Conservation (phyloP, 2,797 vertebrate species). For the Apogon talboti region DNA sequence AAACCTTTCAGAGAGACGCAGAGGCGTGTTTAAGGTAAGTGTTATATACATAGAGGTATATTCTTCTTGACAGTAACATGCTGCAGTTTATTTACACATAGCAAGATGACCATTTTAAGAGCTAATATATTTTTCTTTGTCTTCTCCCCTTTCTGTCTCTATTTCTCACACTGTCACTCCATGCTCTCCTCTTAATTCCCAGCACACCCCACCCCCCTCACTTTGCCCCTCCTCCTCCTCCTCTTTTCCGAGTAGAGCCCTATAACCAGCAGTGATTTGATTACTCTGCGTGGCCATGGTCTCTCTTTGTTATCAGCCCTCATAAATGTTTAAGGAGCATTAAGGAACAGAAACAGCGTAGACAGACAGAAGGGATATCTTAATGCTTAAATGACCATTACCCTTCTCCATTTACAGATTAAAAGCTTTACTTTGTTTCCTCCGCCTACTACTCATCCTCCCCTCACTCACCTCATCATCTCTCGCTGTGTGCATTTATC, state of each 20-base stretch:
- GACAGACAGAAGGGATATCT: conserved; percentile 70
- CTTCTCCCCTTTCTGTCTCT: conserved; percentile 43
- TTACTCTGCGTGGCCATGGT: conserved; percentile 75
- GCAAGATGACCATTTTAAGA: conserved; percentile 50
- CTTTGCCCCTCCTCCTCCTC: too few species aligned
- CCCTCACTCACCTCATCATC: conserved; percentile 40
- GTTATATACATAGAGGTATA: conserved; percentile 26
- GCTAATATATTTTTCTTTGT: conserved; percentile 54
- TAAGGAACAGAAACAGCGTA: conserved; percentile 71
- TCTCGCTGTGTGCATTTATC: conserved; percentile 43
- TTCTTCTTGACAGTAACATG: conserved; percentile 44
- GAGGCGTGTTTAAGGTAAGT: background rate
- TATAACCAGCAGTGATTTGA: conserved; percentile 79
- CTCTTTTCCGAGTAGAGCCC: conserved; percentile 59
- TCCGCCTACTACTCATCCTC: conserved; percentile 51
- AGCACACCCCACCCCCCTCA: background rate
- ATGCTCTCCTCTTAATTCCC: conserved; percentile 32
- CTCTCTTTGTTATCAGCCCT: conserved; percentile 82
- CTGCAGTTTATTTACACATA: conserved; percentile 33
- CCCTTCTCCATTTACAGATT: conserved; percentile 87
- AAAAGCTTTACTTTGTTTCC: conserved; percentile 86
- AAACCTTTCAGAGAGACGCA: conserved; percentile 3
- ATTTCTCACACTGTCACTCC: conserved; percentile 57
- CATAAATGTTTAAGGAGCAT: conserved; percentile 88
- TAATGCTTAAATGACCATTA: conserved; percentile 84